phyloP scores from a whole-genome alignment of 2,888 invertebrate genomes.

The Siphlonurus alternatus region DNA sequence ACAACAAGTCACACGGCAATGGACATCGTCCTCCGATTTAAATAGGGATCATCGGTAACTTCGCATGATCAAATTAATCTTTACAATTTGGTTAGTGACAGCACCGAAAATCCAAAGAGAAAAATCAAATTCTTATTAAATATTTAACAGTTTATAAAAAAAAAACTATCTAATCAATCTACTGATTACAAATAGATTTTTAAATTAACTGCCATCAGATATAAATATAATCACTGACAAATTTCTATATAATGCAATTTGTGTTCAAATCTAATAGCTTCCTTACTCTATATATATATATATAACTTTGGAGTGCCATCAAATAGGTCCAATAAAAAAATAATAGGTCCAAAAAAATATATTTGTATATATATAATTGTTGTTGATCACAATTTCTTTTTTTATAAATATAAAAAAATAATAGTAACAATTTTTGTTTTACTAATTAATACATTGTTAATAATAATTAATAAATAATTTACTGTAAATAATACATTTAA shows the following conservation, averaged over 20 bases:
- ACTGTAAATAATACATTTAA: too few species aligned
- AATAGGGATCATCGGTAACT: too few species aligned
- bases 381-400: neutral
- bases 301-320: neutral
- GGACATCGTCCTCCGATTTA: too few species aligned
- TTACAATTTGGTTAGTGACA: too few species aligned
- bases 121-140: neutral
- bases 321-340: neutral
- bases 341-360: neutral
- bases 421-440: neutral
- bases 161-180: too few species aligned
- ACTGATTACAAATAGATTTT: too few species aligned
- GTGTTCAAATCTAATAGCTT: neutral
- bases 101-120: neutral
- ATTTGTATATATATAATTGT: neutral
- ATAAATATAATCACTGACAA: too few species aligned
- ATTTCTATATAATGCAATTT: neutral
- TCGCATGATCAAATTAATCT: too few species aligned
- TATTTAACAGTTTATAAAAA: too few species aligned
- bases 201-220: too few species aligned
- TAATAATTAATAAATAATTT: too few species aligned
- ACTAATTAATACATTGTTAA: neutral
- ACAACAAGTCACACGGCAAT: too few species aligned
- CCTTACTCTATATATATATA: neutral
- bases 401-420: neutral